Base-by-base conservation (phyloP, 2,888 invertebrate species). In the Hesperia comma region DNA sequence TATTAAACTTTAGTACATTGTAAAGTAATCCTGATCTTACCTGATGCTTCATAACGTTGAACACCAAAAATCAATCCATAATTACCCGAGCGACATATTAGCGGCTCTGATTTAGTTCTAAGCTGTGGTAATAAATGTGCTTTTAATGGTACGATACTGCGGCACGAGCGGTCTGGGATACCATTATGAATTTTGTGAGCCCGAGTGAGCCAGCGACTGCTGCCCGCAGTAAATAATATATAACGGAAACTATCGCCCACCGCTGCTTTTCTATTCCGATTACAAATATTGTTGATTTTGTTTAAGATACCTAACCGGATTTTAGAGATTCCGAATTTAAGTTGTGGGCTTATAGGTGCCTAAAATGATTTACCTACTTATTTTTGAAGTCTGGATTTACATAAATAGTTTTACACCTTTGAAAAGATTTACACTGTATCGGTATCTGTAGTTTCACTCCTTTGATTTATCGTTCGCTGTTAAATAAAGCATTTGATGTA, bases 101-200 rank as follows among this genome's bases (percentile, higher is more conserved):
- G 62, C 68, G 70, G 70, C 70, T 72, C 80, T 85, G 84, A 87
- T 88, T 87, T 86, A 87, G 83, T 81, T 85, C 81, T 81, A 79
- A 85, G 84, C 83, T 77, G 76, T 72, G 73, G 83, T 90, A 87
- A 90, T 91, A 90, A 90, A 92, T 90, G 90, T 88, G 88, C 87
- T 88, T 90, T 88, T 89, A 90, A 89, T 88, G 84, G 87, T 78
- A 81, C 82, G 88, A 88, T 88, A 86, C 82, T 75, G 74, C 73
- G 82, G 88, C 89, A 87, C 89, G 89, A 87, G 89, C 86, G 70
- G 54, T 72, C 72, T 73, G 71, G 74, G 79, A 80, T 84, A 84
- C 81, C 77, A 84, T 84, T 87, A 87, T 85, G 85, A 85, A 85
- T 86, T 85, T 84, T 79, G 82, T 84, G n/a, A n/a, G n/a, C n/a